Evolutionary conservation across 2,888 invertebrate genomes (phyloP).

Genomic region (Didymodactylos carnosus): DNA sequence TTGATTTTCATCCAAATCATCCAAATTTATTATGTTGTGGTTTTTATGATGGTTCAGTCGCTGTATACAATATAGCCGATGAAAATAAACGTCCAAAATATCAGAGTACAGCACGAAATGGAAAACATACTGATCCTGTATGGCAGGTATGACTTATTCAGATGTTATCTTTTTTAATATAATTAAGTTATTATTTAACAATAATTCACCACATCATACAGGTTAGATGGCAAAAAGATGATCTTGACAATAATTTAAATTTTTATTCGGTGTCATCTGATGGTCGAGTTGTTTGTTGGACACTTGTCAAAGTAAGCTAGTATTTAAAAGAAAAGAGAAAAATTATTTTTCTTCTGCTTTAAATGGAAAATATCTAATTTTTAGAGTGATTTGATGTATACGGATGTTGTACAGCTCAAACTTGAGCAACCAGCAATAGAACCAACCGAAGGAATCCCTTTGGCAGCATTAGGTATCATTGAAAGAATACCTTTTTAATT

Average conservation of each 20-base stretch:
- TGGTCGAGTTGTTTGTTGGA: constrained; percentile 59
- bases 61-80: constrained; percentile 55
- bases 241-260: constrained; percentile 70
- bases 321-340: not conserved
- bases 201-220: constrained; percentile 31
- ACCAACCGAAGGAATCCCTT: constrained; percentile 30
- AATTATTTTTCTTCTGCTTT: not conserved
- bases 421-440: constrained; percentile 24
- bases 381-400: constrained; percentile 26
- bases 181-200: not conserved
- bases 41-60: constrained; percentile 60
- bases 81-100: constrained; percentile 35
- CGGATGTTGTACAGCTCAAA: constrained; percentile 30
- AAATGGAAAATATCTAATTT: not conserved
- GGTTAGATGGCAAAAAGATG: constrained; percentile 71
- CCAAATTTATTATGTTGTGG: constrained; percentile 48
- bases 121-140: constrained; percentile 68
- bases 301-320: constrained; percentile 33
- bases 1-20: constrained; percentile 53
- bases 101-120: constrained; percentile 44
- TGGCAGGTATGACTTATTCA: constrained; percentile 53
- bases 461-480: constrained; percentile 17
- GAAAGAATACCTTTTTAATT: not conserved
- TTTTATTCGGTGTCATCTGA: constrained; percentile 76
- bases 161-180: too few relatives aligned